Evolutionary conservation across 2,888 invertebrate species (phyloP).

Genomic region (Cheilosia grossa): DNA sequence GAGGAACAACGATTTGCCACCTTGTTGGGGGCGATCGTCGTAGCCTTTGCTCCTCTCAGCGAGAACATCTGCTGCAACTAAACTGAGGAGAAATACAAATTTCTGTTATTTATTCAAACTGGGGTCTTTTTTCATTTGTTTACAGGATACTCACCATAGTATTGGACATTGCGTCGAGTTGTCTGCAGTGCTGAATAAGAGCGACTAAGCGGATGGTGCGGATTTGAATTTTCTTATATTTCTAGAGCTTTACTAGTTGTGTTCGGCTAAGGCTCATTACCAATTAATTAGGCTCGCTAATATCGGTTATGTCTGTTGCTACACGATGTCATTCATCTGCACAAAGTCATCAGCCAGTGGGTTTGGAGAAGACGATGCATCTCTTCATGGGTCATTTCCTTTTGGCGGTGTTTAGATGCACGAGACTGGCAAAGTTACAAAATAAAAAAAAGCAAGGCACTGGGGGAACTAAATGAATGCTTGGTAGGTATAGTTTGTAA

Average conservation of each 20-base stretch:
- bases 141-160: not conserved
- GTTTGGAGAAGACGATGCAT: not conserved
- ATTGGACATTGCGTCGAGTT: constrained; percentile 9
- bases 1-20: constrained; percentile 33
- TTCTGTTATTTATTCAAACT: constrained; percentile 13
- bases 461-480: too few relatives aligned
- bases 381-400: not conserved
- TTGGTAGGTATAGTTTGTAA: too few relatives aligned
- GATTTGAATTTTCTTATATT: constrained; percentile 15
- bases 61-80: not conserved
- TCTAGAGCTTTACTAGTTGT: not conserved
- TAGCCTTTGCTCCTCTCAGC: constrained; percentile 1
- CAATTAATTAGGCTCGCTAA: not conserved
- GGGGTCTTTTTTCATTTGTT: not conserved
- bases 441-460: too few relatives aligned
- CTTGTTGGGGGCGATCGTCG: constrained; percentile 18
- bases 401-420: not conserved
- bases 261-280: constrained; percentile 32
- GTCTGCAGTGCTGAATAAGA: not conserved
- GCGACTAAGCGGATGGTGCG: constrained; percentile 8
- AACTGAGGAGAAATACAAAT: constrained; percentile 26
- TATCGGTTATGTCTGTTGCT: not conserved
- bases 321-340: not conserved
- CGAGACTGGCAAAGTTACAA: not conserved
- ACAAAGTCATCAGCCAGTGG: not conserved